A percentile compares a stretch with the other conserved stretches of the same genome.
These are phyloP conservation scores for Xylocampa areola DNA, from an alignment of 2,888 invertebrate genomes.

Conservation along the genomic window DNA sequence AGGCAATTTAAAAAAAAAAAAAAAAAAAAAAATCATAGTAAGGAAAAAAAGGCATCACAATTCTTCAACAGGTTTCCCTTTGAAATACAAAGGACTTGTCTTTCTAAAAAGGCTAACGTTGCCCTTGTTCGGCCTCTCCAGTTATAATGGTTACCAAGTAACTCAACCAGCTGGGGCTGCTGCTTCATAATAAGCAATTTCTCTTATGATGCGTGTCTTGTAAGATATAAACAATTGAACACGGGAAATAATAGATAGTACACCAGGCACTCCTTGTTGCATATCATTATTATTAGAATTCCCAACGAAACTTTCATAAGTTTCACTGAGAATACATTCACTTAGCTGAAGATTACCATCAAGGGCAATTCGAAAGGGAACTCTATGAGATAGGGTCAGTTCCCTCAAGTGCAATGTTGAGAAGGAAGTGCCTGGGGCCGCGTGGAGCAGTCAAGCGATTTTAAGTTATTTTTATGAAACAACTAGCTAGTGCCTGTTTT, in stretches of 20 bases:
- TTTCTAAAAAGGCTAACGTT: not conserved
- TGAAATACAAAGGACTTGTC: not conserved
- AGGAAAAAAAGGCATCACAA: too few species aligned
- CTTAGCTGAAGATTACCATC: conserved; percentile 82
- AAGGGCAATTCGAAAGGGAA: conserved; percentile 80
- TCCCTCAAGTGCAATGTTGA: conserved; percentile 68
- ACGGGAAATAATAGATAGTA: conserved; percentile 52
- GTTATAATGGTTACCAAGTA: conserved; percentile 2
- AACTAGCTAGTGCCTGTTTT: too few species aligned
- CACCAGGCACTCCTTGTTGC: conserved; percentile 56
- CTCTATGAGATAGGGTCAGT: conserved; percentile 79
- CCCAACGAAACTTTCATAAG: conserved; percentile 74
- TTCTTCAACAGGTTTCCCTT: too few species aligned
- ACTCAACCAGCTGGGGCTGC: conserved; percentile 1
- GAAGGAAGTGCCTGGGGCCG: conserved; percentile 35
- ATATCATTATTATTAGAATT: conserved; percentile 67
- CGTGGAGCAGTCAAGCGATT: conserved; percentile 48
- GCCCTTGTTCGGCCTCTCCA: not conserved
- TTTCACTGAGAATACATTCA: conserved; percentile 81
- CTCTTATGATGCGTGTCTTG: conserved; percentile 33
- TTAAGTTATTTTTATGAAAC: not conserved
- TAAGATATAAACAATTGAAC: conserved; percentile 53
- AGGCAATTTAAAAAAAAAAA: too few species aligned
- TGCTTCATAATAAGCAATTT: conserved; percentile 31
- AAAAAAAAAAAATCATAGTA: too few species aligned